Conservation (phyloP, 2,888 invertebrate species). For the Synergus japonicus region DNA sequence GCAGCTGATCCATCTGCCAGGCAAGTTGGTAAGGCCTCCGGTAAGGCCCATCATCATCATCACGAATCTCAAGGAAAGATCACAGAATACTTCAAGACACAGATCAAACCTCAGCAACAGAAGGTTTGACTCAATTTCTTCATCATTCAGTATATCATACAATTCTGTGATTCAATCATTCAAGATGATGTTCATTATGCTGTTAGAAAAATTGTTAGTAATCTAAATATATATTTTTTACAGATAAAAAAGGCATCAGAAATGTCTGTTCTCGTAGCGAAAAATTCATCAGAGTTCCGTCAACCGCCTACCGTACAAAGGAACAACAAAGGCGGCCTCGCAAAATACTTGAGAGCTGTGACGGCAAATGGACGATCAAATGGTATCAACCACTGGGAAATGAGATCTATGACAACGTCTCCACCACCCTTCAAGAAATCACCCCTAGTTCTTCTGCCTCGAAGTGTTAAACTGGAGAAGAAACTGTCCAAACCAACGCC, state of each 20-base stretch:
- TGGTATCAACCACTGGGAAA: slow-evolving; percentile 68
- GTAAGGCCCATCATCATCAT: slow-evolving; percentile 63
- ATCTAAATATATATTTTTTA: slow-evolving; percentile 4
- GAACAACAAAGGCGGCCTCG: slow-evolving; percentile 71
- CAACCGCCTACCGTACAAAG: slow-evolving; percentile 74
- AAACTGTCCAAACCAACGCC: slow-evolving; percentile 80
- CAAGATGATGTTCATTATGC: no score
- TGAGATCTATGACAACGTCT: slow-evolving; percentile 66
- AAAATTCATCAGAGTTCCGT: slow-evolving; percentile 72
- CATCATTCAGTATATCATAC: not conserved
- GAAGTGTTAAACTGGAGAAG: slow-evolving; percentile 80
- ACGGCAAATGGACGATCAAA: slow-evolving; percentile 58
- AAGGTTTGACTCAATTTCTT: slow-evolving; percentile 45
- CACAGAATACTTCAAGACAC: slow-evolving; percentile 90
- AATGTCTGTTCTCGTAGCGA: slow-evolving; percentile 72
- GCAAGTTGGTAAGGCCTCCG: slow-evolving; percentile 55
- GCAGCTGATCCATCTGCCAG: slow-evolving; percentile 70
- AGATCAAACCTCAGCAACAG: slow-evolving; percentile 84
- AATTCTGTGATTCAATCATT: no score
- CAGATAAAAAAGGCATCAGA: slow-evolving; percentile 67
- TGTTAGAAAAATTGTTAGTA: not conserved
- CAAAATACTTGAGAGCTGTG: slow-evolving; percentile 69
- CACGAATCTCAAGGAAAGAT: slow-evolving; percentile 85
- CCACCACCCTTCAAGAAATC: slow-evolving; percentile 77
- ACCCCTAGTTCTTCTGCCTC: slow-evolving; percentile 78